Base-by-base conservation (phyloP, 2,113 vertebrate genomes). In the Lophochroa leadbeateri region DNA sequence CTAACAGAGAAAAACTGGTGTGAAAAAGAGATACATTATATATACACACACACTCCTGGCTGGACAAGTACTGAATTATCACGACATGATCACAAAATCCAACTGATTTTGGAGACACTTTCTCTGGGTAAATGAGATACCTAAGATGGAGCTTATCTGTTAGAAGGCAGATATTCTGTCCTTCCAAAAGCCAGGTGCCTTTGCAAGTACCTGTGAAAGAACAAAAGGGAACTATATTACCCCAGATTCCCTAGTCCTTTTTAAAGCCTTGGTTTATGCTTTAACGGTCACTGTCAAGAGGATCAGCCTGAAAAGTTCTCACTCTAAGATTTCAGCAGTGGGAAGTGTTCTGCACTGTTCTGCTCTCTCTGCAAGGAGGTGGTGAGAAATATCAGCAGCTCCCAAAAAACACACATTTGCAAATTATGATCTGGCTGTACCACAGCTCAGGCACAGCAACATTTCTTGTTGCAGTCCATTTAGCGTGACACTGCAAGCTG, bases 261-360 rank as follows among this genome's bases (percentile, higher is more conserved):
- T 17, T 1, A 16, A 53, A 91, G 17, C 23, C 58, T 63, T 9
- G 58, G 23, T 94, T 92, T 92, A 2, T 90, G 82, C 82, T 91
- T 88, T 61, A 4, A 39, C 3, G 58, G 92, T 75, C 93, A 96
- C 84, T 53, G 88, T 78, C 71, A 80, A 82, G 46, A 68, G 37
- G 67, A 92, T 79, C 60, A 94, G 75, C 65, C 86, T 86, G 79
- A 3, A 27, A 76, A 89, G 75, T 83, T 96, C 88, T 71, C 67
- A 49, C 78, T 89, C 86, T 90, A 39, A n/a, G 1, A 82, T 86
- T 64, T 92, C 70, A 91, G 82, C 87, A 95, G 88, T 94, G 95
- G 95, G 91, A 97, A 97, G 92, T 92, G 82, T 94, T 95, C 86
- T 41, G 24, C 49, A 65, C 77, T 35, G 24, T 80, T 87, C 91